Evolutionary conservation across 2,888 invertebrate genomes (phyloP).

Genomic region (Oligia strigilis): DNA sequence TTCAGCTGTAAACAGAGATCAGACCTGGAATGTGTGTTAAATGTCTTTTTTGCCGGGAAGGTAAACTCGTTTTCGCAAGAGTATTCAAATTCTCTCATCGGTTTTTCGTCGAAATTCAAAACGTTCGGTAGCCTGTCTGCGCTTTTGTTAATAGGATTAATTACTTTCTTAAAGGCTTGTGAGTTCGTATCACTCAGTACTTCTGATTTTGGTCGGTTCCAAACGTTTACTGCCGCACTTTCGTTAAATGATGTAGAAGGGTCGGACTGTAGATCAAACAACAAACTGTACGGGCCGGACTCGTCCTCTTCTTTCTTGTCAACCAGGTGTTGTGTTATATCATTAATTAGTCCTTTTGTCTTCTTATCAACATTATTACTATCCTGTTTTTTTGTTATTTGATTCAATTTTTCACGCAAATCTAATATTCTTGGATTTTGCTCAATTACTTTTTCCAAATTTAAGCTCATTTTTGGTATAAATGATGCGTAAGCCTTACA

Average conservation of each 20-base stretch:
- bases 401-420: constrained; percentile 86
- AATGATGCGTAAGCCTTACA: constrained; percentile 83
- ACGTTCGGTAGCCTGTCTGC: constrained; percentile 85
- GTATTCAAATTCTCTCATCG: constrained; percentile 88
- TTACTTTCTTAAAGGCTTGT: constrained; percentile 73
- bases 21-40: constrained; percentile 86
- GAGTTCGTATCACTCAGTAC: constrained; percentile 68
- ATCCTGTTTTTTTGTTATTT: constrained; percentile 86
- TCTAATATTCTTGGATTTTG: constrained; percentile 87
- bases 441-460: constrained; percentile 84
- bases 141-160: constrained; percentile 76
- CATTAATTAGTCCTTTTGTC: constrained; percentile 85
- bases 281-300: constrained; percentile 91
- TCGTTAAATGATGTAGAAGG: constrained; percentile 81
- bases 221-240: constrained; percentile 71
- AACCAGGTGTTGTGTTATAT: constrained; percentile 84
- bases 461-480: constrained; percentile 87
- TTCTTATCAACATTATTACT: constrained; percentile 83
- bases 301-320: constrained; percentile 87
- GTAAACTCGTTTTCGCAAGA: constrained; percentile 86
- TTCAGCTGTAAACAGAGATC: constrained; percentile 87
- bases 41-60: constrained; percentile 79
- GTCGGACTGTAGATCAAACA: constrained; percentile 88
- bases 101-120: constrained; percentile 86
- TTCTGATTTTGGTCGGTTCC: constrained; percentile 75